phyloP scores from a whole-genome alignment of 2,113 vertebrate genomes.

The western clawed frog (Xenopus tropicalis) region DNA sequence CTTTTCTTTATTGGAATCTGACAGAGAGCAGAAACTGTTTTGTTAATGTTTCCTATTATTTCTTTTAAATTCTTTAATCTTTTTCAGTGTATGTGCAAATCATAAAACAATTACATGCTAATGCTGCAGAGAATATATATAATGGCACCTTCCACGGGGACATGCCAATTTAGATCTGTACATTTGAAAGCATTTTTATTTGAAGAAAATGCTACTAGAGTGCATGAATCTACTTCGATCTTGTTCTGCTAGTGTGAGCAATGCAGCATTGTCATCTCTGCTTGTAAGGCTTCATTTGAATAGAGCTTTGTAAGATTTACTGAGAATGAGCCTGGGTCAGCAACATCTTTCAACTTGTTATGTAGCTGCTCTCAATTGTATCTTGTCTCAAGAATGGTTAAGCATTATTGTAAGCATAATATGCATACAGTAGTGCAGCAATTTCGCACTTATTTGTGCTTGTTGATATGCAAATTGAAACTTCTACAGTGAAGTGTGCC shows the following conservation, averaged over 20 bases:
- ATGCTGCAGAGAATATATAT: too few species aligned
- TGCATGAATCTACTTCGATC: background rate
- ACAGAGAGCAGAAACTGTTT: too few species aligned
- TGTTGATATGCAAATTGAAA: background rate
- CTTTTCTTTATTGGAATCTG: too few species aligned
- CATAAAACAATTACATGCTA: too few species aligned
- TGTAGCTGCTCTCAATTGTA: background rate
- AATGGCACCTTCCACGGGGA: too few species aligned
- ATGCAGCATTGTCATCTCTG: background rate
- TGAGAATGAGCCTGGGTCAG: background rate
- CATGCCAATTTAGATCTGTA: too few species aligned
- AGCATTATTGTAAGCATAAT: background rate
- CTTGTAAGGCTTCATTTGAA: background rate
- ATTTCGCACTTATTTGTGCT: background rate
- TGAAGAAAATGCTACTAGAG: too few species aligned
- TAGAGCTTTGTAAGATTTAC: background rate
- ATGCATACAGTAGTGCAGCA: background rate
- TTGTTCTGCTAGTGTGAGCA: background rate
- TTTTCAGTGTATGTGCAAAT: too few species aligned
- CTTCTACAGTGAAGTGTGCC: background rate
- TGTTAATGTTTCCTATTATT: too few species aligned
- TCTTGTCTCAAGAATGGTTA: background rate
- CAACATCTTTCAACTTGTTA: constrained; percentile 1
- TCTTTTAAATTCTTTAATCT: too few species aligned
- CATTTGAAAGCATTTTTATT: too few species aligned